A percentile compares a stretch with the other conserved stretches of the same genome.
Conservation (phyloP, 2,888 invertebrate species). For the Parapristionchus giblindavisi region DNA sequence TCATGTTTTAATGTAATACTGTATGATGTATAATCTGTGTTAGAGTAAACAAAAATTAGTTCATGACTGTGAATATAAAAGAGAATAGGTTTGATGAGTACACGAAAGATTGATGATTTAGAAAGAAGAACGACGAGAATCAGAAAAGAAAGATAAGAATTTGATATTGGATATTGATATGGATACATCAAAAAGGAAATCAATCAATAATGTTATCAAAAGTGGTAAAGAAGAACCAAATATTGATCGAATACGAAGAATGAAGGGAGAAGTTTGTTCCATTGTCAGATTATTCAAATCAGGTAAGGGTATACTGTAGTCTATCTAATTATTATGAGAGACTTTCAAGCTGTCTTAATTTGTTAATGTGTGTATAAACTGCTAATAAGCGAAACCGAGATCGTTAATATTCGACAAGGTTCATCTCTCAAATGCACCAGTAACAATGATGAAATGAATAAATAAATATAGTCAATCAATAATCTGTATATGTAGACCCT, state of each 20-base stretch:
- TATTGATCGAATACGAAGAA: background rate
- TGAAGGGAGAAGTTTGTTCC: conserved; percentile 14
- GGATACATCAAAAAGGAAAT: background rate
- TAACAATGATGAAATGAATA: background rate
- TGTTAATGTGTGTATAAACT: background rate
- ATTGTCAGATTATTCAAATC: conserved; percentile 3
- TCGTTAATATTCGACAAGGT: too few relatives aligned
- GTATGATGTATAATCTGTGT: too few relatives aligned
- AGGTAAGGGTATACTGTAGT: background rate
- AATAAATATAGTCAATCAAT: background rate
- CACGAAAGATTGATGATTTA: too few relatives aligned
- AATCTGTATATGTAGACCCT: background rate
- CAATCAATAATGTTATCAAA: background rate
- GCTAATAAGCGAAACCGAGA: too few relatives aligned
- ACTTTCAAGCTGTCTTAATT: background rate
- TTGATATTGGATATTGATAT: background rate
- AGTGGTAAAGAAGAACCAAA: background rate
- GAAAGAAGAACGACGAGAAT: too few relatives aligned
- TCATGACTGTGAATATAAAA: too few relatives aligned
- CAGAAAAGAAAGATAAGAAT: too few relatives aligned
- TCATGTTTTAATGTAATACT: too few relatives aligned
- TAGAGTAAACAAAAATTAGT: too few relatives aligned
- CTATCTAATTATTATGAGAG: background rate
- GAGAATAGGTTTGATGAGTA: too few relatives aligned
- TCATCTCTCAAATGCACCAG: background rate